phyloP scores from a whole-genome alignment of 2,797 vertebrate genomes.

The Spheniscus humboldti region DNA sequence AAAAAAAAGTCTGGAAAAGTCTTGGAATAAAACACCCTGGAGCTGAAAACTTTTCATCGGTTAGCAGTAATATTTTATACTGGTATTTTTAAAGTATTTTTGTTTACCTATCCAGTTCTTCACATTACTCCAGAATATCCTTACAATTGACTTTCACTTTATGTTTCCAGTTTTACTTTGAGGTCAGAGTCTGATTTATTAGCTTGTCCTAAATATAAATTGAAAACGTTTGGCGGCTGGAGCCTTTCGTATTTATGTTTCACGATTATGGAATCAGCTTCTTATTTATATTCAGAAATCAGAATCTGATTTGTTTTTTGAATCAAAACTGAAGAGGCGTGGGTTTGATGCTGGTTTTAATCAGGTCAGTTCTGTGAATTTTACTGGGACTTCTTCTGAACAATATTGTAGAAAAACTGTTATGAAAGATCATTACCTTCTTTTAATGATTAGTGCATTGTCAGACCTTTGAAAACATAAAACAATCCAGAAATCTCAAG shows the following conservation, averaged over 20 bases:
- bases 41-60: background rate
- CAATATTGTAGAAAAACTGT: background rate
- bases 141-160: background rate
- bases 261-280: background rate
- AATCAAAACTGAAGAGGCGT: background rate
- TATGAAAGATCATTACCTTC: background rate
- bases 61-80: background rate
- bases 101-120: background rate
- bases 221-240: constrained; percentile 5
- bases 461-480: background rate
- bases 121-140: background rate
- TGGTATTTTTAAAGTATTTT: background rate
- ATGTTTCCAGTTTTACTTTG: background rate
- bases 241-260: background rate
- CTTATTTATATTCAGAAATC: background rate
- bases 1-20: background rate
- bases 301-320: background rate
- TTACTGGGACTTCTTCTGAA: background rate
- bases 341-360: background rate
- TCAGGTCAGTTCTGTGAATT: background rate
- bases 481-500: background rate
- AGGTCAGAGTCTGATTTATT: constrained; percentile 47
- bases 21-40: background rate
- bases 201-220: constrained; percentile 14
- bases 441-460: background rate